A percentile compares a stretch with the other conserved stretches of the same genome.
Conservation (phyloP, 2,797 vertebrate species). For the Crocodylus rhombifer region DNA sequence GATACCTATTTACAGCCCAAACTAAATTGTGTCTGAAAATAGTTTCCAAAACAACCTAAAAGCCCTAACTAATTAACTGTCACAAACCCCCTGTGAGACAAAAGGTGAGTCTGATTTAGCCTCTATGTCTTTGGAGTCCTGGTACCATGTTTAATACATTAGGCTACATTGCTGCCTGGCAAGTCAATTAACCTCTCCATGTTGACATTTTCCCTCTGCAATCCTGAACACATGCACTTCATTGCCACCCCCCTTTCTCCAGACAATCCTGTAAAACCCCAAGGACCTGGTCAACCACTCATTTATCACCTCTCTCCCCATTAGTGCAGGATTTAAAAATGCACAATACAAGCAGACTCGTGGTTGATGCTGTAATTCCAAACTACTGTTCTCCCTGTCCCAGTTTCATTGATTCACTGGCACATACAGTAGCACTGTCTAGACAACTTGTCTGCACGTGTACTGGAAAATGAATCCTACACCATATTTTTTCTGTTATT, state of each 20-base stretch:
- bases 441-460: neutral
- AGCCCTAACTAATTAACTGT: neutral
- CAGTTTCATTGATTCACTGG: neutral
- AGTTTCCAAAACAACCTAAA: neutral
- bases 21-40: neutral
- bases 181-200: slow-evolving; percentile 5
- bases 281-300: neutral
- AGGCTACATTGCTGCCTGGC: neutral
- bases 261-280: neutral
- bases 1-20: neutral
- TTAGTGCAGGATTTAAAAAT: neutral
- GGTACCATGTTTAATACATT: neutral
- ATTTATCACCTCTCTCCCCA: neutral
- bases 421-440: neutral
- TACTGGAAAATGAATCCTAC: neutral
- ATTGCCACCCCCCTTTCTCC: neutral
- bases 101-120: neutral
- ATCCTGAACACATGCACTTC: neutral
- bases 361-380: neutral
- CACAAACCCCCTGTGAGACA: neutral
- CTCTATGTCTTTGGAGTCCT: neutral
- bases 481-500: neutral
- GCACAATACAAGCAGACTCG: neutral
- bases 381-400: neutral
- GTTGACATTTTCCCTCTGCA: neutral